A percentile compares a stretch with the other conserved stretches of the same genome.
Conservation (phyloP, 53 echinoderm and acorn worm species). For the Arbacia lixula region DNA sequence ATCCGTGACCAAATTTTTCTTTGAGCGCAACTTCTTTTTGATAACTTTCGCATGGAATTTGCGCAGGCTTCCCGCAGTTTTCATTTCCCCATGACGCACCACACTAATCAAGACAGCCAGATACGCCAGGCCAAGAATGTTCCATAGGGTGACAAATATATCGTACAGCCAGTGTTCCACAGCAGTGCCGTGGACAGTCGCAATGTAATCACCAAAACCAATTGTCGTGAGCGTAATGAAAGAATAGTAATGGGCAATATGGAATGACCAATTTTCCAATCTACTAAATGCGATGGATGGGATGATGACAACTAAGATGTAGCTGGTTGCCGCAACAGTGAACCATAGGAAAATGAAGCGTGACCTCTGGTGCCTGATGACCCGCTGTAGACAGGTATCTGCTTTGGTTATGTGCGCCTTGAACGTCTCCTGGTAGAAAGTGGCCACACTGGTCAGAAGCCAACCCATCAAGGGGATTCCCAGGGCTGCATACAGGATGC, state of each 20-base stretch:
- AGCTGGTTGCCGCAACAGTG: conserved; percentile 17
- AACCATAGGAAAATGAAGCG: background rate
- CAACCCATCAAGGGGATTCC: conserved; percentile 56
- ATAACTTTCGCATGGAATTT: conserved; percentile 30
- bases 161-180: conserved; percentile 54
- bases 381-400: background rate
- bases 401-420: conserved; percentile 5
- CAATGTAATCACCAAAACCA: conserved; percentile 63
- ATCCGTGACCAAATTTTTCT: background rate
- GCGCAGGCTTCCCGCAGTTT: conserved; percentile 32
- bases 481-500: conserved; percentile 58
- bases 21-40: too few species aligned
- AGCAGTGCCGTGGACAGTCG: background rate
- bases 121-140: conserved; percentile 43
- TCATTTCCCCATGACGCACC: conserved; percentile 40
- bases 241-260: conserved; percentile 57
- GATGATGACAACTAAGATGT: conserved; percentile 36
- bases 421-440: conserved; percentile 35
- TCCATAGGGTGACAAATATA: conserved; percentile 19
- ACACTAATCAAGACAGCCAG: conserved; percentile 43
- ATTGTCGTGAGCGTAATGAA: conserved; percentile 60
- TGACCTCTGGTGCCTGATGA: background rate
- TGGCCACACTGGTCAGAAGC: conserved; percentile 43
- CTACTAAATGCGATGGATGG: conserved; percentile 26
- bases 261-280: conserved; percentile 47